Evolutionary conservation across 2,797 vertebrate genomes (phyloP), one percentile per base, ranked within the genome.

Genomic region (Falco naumanni): DNA sequence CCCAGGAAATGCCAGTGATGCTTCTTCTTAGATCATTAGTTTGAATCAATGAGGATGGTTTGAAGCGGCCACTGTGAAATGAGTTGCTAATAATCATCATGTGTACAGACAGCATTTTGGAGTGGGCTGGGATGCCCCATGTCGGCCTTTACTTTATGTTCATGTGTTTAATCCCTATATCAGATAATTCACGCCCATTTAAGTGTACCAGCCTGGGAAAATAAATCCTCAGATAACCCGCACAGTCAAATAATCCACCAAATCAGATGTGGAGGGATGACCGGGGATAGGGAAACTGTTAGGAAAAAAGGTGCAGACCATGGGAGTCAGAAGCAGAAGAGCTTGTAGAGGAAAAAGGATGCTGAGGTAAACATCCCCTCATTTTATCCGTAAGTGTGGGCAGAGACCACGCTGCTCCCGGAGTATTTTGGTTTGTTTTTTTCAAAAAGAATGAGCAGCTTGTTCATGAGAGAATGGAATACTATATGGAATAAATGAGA

Each of bases 131-230:
- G 69, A 59, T 69, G 81, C 76, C 88, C 89, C 59, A 43, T 81
- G 65, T 85, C 84, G 89, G 84, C 69, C 69, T 93, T 84, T 71
- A 34, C 53, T 91, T 87, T 80, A 59, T 81, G 87, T 81, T 94
- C 79, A 5, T 90, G 65, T 81, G 47, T 81, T 75, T 93, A 95
- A 97, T 95, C 89, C 94, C 72, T 76, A 13, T 96, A 96, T 93
- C 94, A 95, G 95, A 93, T 94, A 97, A 95, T 93, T 95, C 91
- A 93, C 65, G 93, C n/a, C 65, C 94, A 89, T 96, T 96, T 96
- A 93, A 91, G 75, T 79, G 64, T 75, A 59, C 91, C 78, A 94
- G 79, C 43, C 69, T 72, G 61, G 87, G 91, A 95, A 92, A 96
- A 95, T 65, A 97, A 97, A 96, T 95, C 94, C 87, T 94, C 79